Percentiles rank a stretch among this genome's conserved stretches.
phyloP scores from a whole-genome alignment of 1,140 invertebrate genomes.

The Drosophila persimilis region DNA sequence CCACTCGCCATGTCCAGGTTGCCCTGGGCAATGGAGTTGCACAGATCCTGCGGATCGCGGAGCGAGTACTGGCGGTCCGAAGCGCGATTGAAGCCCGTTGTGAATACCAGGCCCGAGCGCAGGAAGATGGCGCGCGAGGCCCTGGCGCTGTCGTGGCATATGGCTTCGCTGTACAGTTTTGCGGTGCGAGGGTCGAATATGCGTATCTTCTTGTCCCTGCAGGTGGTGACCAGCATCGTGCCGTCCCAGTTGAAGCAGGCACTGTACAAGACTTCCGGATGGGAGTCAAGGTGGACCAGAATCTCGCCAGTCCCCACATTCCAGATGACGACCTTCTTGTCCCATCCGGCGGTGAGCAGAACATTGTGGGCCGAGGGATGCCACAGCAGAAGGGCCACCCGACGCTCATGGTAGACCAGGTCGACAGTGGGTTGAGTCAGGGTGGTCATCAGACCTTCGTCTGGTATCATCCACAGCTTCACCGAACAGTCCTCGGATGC shows the following conservation, averaged over 20 bases:
- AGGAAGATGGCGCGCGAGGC: constrained; percentile 96
- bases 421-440: constrained; percentile 97
- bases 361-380: constrained; percentile 98
- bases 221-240: constrained; percentile 96
- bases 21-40: constrained; percentile 96
- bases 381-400: constrained; percentile 97
- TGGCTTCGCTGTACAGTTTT: constrained; percentile 92
- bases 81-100: constrained; percentile 98
- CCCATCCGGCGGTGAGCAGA: constrained; percentile 94
- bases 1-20: constrained; percentile 98
- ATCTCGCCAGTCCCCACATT: constrained; percentile 98
- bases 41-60: constrained; percentile 94
- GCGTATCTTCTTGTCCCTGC: constrained; percentile 98
- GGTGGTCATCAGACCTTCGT: constrained; percentile 92
- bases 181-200: constrained; percentile 96
- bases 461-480: constrained; percentile 99
- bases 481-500: constrained; percentile 99
- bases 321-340: constrained; percentile 93
- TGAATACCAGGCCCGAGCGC: constrained; percentile 94
- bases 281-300: constrained; percentile 93
- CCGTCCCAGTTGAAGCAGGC: constrained; percentile 99
- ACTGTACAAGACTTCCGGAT: constrained; percentile 97
- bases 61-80: constrained; percentile 97
- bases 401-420: constrained; percentile 94
- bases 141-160: constrained; percentile 97